Percentiles rank a stretch among this genome's conserved stretches.
Conservation (phyloP, 1,140 invertebrate species). For the Drosophila suzukii region DNA sequence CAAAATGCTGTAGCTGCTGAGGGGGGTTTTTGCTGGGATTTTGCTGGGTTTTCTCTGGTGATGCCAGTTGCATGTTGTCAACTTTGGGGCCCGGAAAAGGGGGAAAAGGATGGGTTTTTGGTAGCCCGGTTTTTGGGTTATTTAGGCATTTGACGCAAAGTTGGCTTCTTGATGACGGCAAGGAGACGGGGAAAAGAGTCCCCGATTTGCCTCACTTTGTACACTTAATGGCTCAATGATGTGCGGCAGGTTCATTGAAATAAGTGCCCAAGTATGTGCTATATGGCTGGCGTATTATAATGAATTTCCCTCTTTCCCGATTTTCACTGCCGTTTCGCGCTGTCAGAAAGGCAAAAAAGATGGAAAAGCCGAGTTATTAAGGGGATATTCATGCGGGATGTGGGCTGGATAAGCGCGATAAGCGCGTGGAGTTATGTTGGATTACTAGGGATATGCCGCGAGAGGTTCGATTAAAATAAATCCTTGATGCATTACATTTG, state of each 20-base stretch:
- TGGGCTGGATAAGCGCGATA: slow-evolving; percentile 5
- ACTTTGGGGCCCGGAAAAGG: slow-evolving; percentile 10
- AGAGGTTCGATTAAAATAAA: background rate
- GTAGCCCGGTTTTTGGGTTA: slow-evolving; percentile 1
- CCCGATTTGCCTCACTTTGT: slow-evolving; percentile 48
- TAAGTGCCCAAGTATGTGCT: slow-evolving; percentile 44
- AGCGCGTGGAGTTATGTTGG: background rate
- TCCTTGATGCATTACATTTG: too few relatives aligned
- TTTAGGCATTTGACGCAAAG: slow-evolving; percentile 26
- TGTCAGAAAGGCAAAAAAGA: slow-evolving; percentile 12
- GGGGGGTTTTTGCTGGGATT: slow-evolving; percentile 5
- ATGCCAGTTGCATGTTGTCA: slow-evolving; percentile 51
- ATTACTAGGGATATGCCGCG: background rate
- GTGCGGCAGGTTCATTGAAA: slow-evolving; percentile 39
- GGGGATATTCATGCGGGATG: slow-evolving; percentile 14
- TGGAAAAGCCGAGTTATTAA: slow-evolving; percentile 24
- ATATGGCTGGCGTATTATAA: slow-evolving; percentile 18
- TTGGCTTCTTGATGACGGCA: slow-evolving; percentile 40
- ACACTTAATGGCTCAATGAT: slow-evolving; percentile 54
- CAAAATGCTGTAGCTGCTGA: slow-evolving; percentile 49
- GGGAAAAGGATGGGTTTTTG: background rate
- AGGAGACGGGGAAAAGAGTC: slow-evolving; percentile 2
- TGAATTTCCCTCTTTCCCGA: slow-evolving; percentile 6
- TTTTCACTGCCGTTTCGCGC: slow-evolving; percentile 26
- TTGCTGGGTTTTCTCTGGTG: background rate